Base-by-base conservation (phyloP, 1,140 invertebrate species). In the Amphibalanus amphitrite region DNA sequence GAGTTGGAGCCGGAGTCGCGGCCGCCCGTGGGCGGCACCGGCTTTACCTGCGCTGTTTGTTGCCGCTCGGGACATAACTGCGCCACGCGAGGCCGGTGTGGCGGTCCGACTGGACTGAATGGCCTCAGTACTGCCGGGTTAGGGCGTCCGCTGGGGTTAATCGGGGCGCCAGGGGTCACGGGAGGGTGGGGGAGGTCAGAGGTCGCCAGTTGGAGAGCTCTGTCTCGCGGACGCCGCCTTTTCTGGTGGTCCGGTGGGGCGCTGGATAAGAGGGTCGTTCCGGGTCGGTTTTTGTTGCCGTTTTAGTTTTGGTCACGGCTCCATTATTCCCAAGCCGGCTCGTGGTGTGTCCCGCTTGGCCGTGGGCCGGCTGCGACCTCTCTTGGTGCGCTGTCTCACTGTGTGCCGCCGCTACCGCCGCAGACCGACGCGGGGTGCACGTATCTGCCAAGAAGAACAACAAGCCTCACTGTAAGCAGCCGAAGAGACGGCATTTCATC, bases 391-490 rank as follows among this genome's bases (percentile, higher is more conserved):
- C 33, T 38, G 33, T 38, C 33, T 38, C 23, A 59, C 47, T 59
- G 47, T 38, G 38, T 38, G 15, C 33, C 33, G 33, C 33, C 33
- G 33, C 33, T 38, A 15, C 33, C 47, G 47, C 20, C 47, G 10
- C 47, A 59, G 47, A 59, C 47, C 47, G 47, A 59, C 47, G 47
- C 47, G 47, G 47, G 13, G 47, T 23, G 10, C 20, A 59, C 47
- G 23, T 17, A 23, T 13, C 47, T 13, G 47, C 20, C 47, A 59
- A 59, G 47, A 59, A 59, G 17, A 59, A 20, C 47, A 59, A 59
- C 47, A 59, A 59, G 47, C 47, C 47, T 59, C 47, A 59, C 47
- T 59, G 47, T 59, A 59, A 59, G 47, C 47, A 59, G 47, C 47
- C 47, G 47, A 59, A 59, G 47, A 59, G 47, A 59, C 47, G 47